Evolutionary conservation across 2,113 vertebrate species (phyloP).

Genomic region (Oryzias curvinotus): DNA sequence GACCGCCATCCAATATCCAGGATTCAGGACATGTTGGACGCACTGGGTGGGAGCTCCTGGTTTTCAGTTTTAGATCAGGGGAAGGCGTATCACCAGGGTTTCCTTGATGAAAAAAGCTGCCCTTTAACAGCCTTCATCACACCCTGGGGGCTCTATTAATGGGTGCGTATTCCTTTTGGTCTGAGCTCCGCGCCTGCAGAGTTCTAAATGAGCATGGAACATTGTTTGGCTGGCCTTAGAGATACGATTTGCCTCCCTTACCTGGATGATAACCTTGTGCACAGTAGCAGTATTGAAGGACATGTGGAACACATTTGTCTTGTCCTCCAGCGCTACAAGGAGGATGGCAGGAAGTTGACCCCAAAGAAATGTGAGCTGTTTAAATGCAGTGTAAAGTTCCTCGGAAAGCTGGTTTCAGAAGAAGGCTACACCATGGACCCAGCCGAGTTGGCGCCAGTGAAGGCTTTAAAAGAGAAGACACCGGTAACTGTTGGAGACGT

Average conservation of each 20-base stretch:
- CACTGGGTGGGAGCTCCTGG: constrained; percentile 9
- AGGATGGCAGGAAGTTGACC: constrained; percentile 5
- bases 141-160: constrained; percentile 3
- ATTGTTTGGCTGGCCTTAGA: constrained; percentile 2
- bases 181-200: neutral
- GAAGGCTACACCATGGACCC: constrained; percentile 1
- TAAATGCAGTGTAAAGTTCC: neutral
- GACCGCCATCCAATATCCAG: neutral
- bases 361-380: constrained; percentile 11
- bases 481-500: neutral
- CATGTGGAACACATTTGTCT: neutral
- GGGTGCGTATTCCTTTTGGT: constrained; percentile 1
- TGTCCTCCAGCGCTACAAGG: constrained; percentile 4
- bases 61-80: constrained; percentile 9
- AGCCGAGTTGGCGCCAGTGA: constrained; percentile 3
- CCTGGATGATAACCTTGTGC: constrained; percentile 3
- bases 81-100: constrained; percentile 6
- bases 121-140: neutral
- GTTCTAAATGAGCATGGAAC: constrained; percentile 8
- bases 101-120: neutral
- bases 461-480: constrained; percentile 2
- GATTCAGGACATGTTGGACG: constrained; percentile 8
- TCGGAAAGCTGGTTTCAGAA: neutral
- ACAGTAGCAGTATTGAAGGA: neutral
- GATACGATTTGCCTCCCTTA: constrained; percentile 5